Base-by-base conservation (phyloP, 2,113 vertebrate species). In the Vanacampus margaritifer region DNA sequence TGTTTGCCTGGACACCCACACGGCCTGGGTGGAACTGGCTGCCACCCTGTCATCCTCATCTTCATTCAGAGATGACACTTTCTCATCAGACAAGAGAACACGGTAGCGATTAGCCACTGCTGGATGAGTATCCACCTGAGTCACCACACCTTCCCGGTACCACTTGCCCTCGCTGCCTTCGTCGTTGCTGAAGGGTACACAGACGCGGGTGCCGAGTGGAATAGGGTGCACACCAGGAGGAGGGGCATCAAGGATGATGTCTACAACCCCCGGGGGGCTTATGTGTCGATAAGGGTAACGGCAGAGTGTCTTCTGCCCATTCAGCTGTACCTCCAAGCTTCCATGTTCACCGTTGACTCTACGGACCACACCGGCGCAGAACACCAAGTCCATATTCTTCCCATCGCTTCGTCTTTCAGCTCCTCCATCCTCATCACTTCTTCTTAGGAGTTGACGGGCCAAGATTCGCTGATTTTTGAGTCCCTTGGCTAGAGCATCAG, bases 381-480 rank as follows among this genome's bases (percentile, higher is more conserved):
- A 96, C 63, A 94, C 86, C 23, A 82, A 67, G 14, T 80, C 76
- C 9, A 70, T 78, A 41, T 28, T 23, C 9, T 35, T 50, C 6
- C 48, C 65, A 4, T 77, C 68, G 0, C 73, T 50, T 17, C 69
- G 75, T 23, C 61, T 57, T 28, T 83, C 77, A 0, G 60, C 24
- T 16, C 75, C 73, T 45, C 59, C 78, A 1, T 74, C 75, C 12
- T 86, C 79, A 4, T 85, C 88, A 37, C 76, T 88, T 84, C 56
- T 79, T 65, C 71, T 83, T 45, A 81, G 73, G 51, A 75, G 86
- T 87, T 82, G 89, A 36, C 93, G 90, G 0, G 93, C 95, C 6
- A 96, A 85, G 35, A 95, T 89, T 11, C 93, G 91, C 79, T 96
- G 94, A 62, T 93, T 94, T 75, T 94, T 92, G 32, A 95, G 72